These are phyloP conservation scores for Harpagus bidentatus DNA, from an alignment of 2,113 vertebrate species.

Conservation along the genomic window DNA sequence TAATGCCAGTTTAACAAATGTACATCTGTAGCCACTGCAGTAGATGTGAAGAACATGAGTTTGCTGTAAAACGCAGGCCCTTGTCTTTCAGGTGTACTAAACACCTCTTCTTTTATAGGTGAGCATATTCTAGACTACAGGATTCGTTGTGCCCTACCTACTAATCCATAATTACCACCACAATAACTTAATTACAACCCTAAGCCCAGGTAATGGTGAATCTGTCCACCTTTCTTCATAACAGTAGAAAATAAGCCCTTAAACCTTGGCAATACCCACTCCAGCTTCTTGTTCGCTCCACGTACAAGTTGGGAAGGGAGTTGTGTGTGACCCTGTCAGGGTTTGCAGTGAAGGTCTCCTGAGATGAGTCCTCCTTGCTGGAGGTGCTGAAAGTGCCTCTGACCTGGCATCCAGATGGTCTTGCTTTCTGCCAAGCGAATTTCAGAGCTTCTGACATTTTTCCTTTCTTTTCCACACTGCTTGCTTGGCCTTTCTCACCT, in stretches of 20 bases:
- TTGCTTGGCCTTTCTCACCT: neutral
- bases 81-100: neutral
- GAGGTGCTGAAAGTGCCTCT: neutral
- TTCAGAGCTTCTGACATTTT: neutral
- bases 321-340: neutral
- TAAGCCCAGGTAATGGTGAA: neutral
- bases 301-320: accelerated
- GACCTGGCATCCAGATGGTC: too few species aligned
- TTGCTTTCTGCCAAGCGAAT: neutral
- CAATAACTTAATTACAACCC: neutral
- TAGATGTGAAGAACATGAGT: neutral
- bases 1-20: neutral
- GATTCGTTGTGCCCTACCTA: neutral
- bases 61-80: neutral
- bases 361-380: neutral
- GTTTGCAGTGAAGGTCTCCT: neutral
- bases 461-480: neutral
- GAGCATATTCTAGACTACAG: neutral
- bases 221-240: neutral
- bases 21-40: neutral
- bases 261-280: neutral
- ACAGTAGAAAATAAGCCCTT: neutral
- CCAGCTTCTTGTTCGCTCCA: accelerated
- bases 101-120: neutral
- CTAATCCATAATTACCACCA: neutral